Conservation (phyloP, 64 coral and sea anemone species). For the Montipora cactus region DNA sequence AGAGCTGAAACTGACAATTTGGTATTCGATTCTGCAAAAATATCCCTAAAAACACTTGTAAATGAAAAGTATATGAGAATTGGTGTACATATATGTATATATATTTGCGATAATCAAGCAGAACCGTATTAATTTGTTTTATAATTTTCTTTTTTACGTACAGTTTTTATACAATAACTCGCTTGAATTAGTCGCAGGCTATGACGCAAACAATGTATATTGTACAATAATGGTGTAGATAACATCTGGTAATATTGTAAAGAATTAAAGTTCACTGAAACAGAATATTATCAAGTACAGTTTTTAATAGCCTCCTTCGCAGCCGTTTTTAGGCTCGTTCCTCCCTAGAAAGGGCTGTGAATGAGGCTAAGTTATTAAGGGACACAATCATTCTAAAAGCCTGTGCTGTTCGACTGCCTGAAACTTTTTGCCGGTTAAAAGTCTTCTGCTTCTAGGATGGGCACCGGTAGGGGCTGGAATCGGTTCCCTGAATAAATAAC, state of each 20-base stretch:
- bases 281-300: no score
- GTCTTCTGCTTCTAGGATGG: no score
- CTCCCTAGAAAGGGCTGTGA: no score
- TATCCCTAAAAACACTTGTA: background rate
- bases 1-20: no score
- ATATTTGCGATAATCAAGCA: background rate
- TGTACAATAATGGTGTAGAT: slow-evolving; percentile 29
- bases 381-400: no score
- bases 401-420: no score
- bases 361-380: no score
- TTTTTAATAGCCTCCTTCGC: no score
- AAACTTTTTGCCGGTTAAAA: no score
- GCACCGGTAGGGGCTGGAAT: no score
- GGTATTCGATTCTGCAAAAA: background rate
- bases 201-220: slow-evolving; percentile 15
- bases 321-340: no score
- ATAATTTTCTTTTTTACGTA: slow-evolving; percentile 2
- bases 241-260: slow-evolving; percentile 24
- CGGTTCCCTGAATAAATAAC: no score
- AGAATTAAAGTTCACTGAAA: background rate
- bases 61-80: slow-evolving; percentile 8
- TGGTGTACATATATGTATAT: background rate
- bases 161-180: slow-evolving; percentile 27
- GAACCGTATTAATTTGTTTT: background rate
- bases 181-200: background rate